Evolutionary conservation across 2,888 invertebrate genomes (phyloP).

Genomic region (Hermodice carunculata): DNA sequence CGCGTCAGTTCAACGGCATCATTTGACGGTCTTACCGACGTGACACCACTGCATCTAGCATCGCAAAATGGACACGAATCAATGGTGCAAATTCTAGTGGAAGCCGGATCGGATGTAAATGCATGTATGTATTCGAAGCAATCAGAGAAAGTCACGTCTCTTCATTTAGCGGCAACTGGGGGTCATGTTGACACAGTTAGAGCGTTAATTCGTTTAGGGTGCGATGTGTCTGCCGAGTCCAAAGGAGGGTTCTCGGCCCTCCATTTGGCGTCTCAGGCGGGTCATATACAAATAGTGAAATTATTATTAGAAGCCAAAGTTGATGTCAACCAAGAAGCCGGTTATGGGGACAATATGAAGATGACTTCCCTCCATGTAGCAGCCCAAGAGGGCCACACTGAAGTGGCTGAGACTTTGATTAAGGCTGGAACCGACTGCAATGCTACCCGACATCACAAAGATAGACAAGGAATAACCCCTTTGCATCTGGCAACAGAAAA

Average conservation of each 20-base stretch:
- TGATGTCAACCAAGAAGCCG: constrained; percentile 25
- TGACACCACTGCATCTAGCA: constrained; percentile 40
- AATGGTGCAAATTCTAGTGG: constrained; percentile 30
- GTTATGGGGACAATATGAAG: constrained; percentile 25
- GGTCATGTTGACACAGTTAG: constrained; percentile 35
- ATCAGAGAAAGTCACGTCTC: constrained; percentile 27
- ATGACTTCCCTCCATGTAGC: constrained; percentile 40
- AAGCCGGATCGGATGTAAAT: constrained; percentile 33
- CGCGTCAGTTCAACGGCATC: constrained; percentile 26
- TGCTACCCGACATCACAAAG: constrained; percentile 28
- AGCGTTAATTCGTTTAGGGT: constrained; percentile 28
- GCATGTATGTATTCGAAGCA: constrained; percentile 35
- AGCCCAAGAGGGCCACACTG: constrained; percentile 33
- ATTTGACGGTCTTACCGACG: constrained; percentile 28
- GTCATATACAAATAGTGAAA: constrained; percentile 18
- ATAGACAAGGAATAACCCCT: constrained; percentile 27
- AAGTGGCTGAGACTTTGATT: constrained; percentile 25
- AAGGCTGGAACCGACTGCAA: constrained; percentile 34
- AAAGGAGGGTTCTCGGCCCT: constrained; percentile 33
- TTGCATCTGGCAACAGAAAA: constrained; percentile 36
- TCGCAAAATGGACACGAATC: constrained; percentile 38
- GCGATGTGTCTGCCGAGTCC: constrained; percentile 2
- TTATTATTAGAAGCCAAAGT: constrained; percentile 23
- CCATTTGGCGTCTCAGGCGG: constrained; percentile 37
- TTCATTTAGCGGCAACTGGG: constrained; percentile 42